Evolutionary conservation across 1,140 invertebrate species (phyloP), one percentile per base, ranked within the genome.

Genomic region (Fopius arisanus): DNA sequence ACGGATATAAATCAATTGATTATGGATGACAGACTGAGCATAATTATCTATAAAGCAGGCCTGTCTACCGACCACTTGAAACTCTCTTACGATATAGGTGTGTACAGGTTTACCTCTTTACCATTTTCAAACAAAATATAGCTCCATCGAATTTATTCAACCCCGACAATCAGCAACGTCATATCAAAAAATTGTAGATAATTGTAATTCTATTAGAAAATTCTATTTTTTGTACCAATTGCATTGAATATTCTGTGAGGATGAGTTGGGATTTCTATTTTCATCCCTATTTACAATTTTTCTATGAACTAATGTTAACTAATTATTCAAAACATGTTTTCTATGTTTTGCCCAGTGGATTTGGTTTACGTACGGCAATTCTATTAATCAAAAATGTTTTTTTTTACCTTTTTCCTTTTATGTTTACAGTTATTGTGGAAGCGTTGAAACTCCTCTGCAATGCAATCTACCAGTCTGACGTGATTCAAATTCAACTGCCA

Each of bases 381-480:
- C 21, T 26, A 1, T 48, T 48, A n/a, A 41, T 5, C n/a, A 72
- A 77, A 76, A 65, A 80, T 81, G 31, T 74, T 85, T 66, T 9
- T 75, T 14, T 59, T 82, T 81, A 75, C 75, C 59, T 79, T 21
- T 74, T 82, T 86, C 72, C 82, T 89, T 10, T 87, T 89, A 75
- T 86, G 76, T 75, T 90, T 89, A 37, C 82, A 91, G 92, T 92
- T 75, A 90, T 90, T 10, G 81, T 94, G 6, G 96, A 97, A 87
- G 92, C 95, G 0, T 84, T 96, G 59, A 98, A 98, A 88, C 93
- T 96, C 82, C 84, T 98, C 2, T 97, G 95, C 81, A 98, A 98
- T 87, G 86, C 98, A 51, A 89, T 97, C 59, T 97, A 92, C 83
- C 96, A 97, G 82, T 95, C 94, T 87, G 81, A 85, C 62, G 90